phyloP scores from a whole-genome alignment of 2,113 vertebrate genomes.

The Protomyctophum bolini region DNA sequence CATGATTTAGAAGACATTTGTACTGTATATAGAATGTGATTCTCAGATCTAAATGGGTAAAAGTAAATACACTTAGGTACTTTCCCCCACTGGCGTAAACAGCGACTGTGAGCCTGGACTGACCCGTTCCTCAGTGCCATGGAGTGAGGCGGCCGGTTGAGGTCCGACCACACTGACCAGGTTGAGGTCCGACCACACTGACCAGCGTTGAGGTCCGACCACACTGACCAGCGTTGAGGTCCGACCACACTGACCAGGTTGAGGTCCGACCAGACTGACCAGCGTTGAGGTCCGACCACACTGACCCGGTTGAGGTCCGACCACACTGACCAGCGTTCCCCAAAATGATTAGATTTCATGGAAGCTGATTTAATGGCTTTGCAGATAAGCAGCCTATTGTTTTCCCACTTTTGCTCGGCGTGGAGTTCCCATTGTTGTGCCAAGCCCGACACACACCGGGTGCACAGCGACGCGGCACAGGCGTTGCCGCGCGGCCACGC shows the following conservation, averaged over 20 bases:
- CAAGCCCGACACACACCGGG: no score
- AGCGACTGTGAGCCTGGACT: not conserved
- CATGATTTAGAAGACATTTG: not conserved
- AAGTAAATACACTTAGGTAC: not conserved
- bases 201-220: slow-evolving; percentile 29
- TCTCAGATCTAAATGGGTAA: no score
- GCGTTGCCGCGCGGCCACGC: no score
- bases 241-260: no score
- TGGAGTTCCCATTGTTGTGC: no score
- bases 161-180: slow-evolving; percentile 15
- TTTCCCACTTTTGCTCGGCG: not conserved
- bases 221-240: slow-evolving; percentile 9
- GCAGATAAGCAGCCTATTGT: slow-evolving; percentile 17
- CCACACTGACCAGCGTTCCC: slow-evolving; percentile 17
- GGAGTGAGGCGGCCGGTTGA: slow-evolving; percentile 21
- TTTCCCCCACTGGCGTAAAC: no score
- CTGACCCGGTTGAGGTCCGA: slow-evolving; percentile 28
- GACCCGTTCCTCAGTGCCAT: slow-evolving; percentile 1
- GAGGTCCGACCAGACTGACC: slow-evolving; percentile 14
- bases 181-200: slow-evolving; percentile 24
- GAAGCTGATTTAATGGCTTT: slow-evolving; percentile 26
- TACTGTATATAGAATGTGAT: not conserved
- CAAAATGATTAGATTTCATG: slow-evolving; percentile 37
- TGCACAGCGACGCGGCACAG: no score
- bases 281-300: slow-evolving; percentile 29